Conservation (phyloP, 2,113 vertebrate species). For the Sceloporus undulatus region DNA sequence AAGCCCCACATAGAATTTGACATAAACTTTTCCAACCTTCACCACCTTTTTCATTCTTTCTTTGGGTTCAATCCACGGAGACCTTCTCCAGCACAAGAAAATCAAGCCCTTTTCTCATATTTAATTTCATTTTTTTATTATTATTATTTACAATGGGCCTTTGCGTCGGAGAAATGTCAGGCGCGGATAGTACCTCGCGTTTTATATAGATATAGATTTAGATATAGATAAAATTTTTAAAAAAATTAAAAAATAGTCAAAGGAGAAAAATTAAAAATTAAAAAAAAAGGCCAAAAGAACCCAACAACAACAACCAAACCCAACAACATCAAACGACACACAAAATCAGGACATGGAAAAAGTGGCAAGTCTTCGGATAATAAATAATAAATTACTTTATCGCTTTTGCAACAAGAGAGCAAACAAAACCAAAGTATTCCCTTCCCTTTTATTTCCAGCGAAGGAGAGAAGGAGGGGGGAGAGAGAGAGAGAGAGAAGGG, state of each 20-base stretch:
- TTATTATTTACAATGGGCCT: not conserved
- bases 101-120: not conserved
- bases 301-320: conserved; percentile 40
- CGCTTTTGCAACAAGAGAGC: conserved; percentile 93
- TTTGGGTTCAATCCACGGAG: not conserved
- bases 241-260: conserved; percentile 65
- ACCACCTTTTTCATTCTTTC: conserved; percentile 75
- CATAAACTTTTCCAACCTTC: conserved; percentile 81
- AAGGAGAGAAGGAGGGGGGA: conserved; percentile 39
- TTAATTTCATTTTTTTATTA: not conserved
- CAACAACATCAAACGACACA: conserved; percentile 77
- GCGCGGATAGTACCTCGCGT: not conserved
- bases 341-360: conserved; percentile 68
- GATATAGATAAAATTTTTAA: conserved; percentile 33
- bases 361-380: conserved; percentile 96
- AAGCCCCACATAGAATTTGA: conserved; percentile 80
- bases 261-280: conserved; percentile 83
- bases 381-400: conserved; percentile 99
- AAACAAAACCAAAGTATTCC: conserved; percentile 81
- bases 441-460: conserved; percentile 71
- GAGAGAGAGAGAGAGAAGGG: not conserved
- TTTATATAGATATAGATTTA: no score
- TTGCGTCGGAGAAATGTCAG: not conserved
- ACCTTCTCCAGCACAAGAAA: not conserved
- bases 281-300: conserved; percentile 45